Percentiles rank a stretch among this genome's conserved stretches.
Evolutionary conservation across 2,888 invertebrate species (phyloP).

Genomic region (Meganola albula): DNA sequence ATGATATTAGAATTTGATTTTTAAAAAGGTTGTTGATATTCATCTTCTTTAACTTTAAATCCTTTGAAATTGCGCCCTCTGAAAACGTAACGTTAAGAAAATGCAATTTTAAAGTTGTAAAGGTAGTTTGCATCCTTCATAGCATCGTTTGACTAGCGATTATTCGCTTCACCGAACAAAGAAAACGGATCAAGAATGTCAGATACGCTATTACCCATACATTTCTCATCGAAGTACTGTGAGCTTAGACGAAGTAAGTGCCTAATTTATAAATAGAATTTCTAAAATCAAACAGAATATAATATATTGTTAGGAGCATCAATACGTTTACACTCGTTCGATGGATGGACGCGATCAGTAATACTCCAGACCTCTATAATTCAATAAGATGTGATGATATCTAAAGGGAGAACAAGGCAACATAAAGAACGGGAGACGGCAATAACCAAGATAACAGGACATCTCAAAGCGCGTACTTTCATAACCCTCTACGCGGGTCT

Average conservation of each 20-base stretch:
- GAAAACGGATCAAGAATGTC: slow-evolving; percentile 45
- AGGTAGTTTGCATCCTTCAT: slow-evolving; percentile 1
- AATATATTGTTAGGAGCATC: too few species aligned
- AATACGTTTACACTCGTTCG: too few species aligned
- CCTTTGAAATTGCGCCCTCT: too few species aligned
- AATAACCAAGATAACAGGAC: slow-evolving; percentile 59
- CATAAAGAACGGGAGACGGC: slow-evolving; percentile 44
- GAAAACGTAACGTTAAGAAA: too few species aligned
- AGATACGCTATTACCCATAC: too few species aligned
- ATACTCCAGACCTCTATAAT: slow-evolving; percentile 29
- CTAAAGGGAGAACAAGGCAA: slow-evolving; percentile 32
- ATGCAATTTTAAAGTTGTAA: background rate
- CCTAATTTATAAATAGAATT: too few species aligned
- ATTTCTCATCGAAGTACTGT: too few species aligned
- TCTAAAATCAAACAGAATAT: too few species aligned
- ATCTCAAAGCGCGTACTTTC: slow-evolving; percentile 28
- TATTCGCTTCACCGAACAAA: slow-evolving; percentile 56
- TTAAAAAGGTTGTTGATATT: too few species aligned
- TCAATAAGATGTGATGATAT: slow-evolving; percentile 40
- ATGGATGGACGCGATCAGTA: too few species aligned
- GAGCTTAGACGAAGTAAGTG: too few species aligned
- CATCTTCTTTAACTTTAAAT: too few species aligned
- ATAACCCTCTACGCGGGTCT: slow-evolving; percentile 24
- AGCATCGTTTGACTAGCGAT: slow-evolving; percentile 49
- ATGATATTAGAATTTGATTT: background rate